Conservation (phyloP, 2,797 vertebrate species). For the Aphelocoma californica region DNA sequence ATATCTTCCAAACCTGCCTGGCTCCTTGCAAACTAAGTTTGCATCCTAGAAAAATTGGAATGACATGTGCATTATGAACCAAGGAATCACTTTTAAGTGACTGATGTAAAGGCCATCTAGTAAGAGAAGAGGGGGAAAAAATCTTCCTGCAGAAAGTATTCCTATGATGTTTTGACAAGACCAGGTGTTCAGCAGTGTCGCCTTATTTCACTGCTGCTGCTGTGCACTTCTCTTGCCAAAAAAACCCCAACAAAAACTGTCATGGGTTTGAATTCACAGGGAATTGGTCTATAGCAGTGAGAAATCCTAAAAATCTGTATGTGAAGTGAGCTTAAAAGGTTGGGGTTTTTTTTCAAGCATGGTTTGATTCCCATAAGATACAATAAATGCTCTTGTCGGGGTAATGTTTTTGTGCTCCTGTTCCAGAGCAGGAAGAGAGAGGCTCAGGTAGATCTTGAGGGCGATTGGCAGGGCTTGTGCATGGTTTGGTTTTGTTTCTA, state of each 20-base stretch:
- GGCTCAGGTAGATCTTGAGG: neutral
- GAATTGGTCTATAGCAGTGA: neutral
- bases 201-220: neutral
- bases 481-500: neutral
- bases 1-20: neutral
- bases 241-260: neutral
- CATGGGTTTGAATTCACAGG: neutral
- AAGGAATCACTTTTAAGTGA: neutral
- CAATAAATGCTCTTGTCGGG: neutral
- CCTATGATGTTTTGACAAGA: neutral
- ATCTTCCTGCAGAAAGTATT: neutral
- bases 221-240: neutral
- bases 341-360: neutral
- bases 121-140: fast-evolving
- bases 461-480: neutral
- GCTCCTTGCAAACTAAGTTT: neutral
- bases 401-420: neutral
- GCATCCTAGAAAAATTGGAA: neutral
- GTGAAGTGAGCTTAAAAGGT: neutral
- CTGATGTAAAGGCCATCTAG: neutral
- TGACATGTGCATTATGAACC: neutral
- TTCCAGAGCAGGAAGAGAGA: neutral
- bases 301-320: neutral
- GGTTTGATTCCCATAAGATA: neutral
- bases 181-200: neutral